phyloP scores from a whole-genome alignment of 1,140 invertebrate species.

The Drosophila neocordata region DNA sequence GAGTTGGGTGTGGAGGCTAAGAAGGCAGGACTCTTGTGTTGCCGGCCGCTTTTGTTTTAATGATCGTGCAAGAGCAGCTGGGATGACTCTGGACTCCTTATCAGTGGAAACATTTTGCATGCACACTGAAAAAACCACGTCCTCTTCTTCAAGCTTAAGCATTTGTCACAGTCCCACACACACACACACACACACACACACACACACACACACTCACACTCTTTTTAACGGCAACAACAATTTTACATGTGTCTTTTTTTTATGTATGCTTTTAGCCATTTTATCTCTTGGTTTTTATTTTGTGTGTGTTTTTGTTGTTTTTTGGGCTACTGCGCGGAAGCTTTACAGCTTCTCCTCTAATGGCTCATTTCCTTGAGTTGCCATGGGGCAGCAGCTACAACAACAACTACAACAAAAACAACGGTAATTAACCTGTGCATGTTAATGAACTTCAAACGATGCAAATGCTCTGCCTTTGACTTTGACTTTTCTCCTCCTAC shows the following conservation, averaged over 20 bases:
- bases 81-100: constrained; percentile 69
- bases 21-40: constrained; percentile 18
- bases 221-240: constrained; percentile 18
- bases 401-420: constrained; percentile 47
- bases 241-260: constrained; percentile 78
- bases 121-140: constrained; percentile 54
- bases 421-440: constrained; percentile 81
- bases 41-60: constrained; percentile 77
- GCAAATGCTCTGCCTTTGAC: constrained; percentile 7
- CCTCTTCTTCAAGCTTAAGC: constrained; percentile 50
- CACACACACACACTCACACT: constrained; percentile 13
- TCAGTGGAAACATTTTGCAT: constrained; percentile 79
- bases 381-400: neutral
- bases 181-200: constrained; percentile 20
- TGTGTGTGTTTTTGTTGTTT: constrained; percentile 71
- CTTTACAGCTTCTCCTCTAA: constrained; percentile 64
- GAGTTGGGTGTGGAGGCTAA: neutral
- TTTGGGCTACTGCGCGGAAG: constrained; percentile 66
- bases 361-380: constrained; percentile 74
- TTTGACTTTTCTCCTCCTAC: constrained; percentile 29
- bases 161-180: constrained; percentile 70
- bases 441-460: constrained; percentile 78
- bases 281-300: constrained; percentile 65
- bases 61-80: constrained; percentile 67
- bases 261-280: constrained; percentile 79